Base-by-base conservation (phyloP, 53 echinoderm and acorn worm species). In the Paracentrotus lividus region DNA sequence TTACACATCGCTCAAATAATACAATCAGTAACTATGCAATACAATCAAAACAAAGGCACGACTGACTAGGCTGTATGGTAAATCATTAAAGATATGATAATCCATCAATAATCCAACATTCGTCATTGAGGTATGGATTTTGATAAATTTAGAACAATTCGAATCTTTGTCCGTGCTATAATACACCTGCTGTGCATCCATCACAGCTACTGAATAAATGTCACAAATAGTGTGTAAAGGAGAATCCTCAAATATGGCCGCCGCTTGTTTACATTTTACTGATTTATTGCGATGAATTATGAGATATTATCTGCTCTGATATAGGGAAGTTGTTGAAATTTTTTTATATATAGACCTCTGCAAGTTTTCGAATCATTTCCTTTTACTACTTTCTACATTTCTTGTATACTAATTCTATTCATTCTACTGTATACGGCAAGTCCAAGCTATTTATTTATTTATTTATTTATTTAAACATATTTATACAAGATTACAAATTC, bases 71-170 rank as follows among this genome's bases (percentile, higher is more conserved):
- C 38, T 40, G 36, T 10, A 13, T 72, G 1, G 31, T 72, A 18
- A 36, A 38, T 36, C 40, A 40, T 40, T 38, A 40, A 72, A 36
- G 4, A 5, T 20, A 6, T 0, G 40, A 36, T 40, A 21, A 72
- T 72, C 72, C 72, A 20, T 16, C 36, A 38, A 38, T 72, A 13
- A 40, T 72, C 72, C 40, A 40, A 72, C 72, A 72, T 72, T 72
- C 72, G 72, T 72, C 72, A 72, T 18, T 36, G 15, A 36, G 21
- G 40, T 38, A 72, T 72, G 36, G 18, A 72, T 72, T 36, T 36
- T 40, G 72, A 40, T 72, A 40, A 38, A 18, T 72, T 38, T 72
- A 40, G 72, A 69, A 69, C 72, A 38, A 69, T 69, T 36, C 72
- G 67, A 32, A 32, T 72, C 33, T 72, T 40, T 18, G 40, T 36